phyloP scores from a whole-genome alignment of 2,113 vertebrate species.

The Arizona elegans region DNA sequence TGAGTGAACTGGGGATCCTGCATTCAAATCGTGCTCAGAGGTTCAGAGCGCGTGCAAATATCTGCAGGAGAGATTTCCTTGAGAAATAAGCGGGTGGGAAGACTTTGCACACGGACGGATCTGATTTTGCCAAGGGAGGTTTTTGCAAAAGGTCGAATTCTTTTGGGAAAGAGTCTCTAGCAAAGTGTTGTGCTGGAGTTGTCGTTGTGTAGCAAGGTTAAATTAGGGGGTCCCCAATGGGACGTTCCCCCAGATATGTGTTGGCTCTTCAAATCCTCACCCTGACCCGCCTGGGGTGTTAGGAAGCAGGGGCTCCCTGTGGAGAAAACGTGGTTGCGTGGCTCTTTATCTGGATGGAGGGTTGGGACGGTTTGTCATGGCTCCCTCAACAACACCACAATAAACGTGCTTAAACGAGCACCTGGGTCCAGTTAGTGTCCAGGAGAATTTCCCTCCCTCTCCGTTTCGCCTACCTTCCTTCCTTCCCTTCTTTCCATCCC shows the following conservation, averaged over 20 bases:
- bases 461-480: neutral
- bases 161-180: neutral
- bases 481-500: neutral
- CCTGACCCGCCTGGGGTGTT: neutral
- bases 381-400: neutral
- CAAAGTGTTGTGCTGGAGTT: neutral
- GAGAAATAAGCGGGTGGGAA: neutral
- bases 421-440: neutral
- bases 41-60: neutral
- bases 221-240: neutral
- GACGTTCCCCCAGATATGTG: neutral
- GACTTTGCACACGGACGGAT: neutral
- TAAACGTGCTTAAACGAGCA: neutral
- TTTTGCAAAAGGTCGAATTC: neutral
- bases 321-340: neutral
- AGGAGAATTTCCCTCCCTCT: neutral
- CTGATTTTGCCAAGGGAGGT: neutral
- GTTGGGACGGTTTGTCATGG: neutral
- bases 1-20: neutral
- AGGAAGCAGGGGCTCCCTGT: neutral
- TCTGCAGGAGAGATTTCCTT: neutral
- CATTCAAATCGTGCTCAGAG: neutral
- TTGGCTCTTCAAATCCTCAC: neutral
- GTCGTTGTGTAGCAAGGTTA: neutral
- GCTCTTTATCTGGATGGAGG: neutral